Evolutionary conservation across 2,888 invertebrate genomes (phyloP).

Genomic region (Adelognathus sp.): DNA sequence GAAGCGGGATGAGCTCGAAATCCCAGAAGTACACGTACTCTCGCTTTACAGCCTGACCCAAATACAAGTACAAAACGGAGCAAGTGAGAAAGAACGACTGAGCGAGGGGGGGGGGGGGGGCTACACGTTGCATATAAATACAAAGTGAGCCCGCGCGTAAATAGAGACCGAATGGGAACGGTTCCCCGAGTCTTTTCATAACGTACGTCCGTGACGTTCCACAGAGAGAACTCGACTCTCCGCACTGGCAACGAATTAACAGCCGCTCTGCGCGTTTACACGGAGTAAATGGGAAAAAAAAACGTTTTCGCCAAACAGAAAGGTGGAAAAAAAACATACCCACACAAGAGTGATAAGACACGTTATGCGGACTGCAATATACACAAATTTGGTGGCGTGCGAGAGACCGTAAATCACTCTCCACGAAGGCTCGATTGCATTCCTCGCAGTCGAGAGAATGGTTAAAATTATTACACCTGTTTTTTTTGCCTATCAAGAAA

Average conservation of each 20-base stretch:
- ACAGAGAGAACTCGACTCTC: constrained; percentile 1
- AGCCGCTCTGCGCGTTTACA: constrained; percentile 13
- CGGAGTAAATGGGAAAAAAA: constrained; percentile 25
- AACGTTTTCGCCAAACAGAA: constrained; percentile 26
- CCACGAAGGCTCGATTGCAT: not conserved
- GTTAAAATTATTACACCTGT: not conserved
- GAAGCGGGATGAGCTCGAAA: constrained; percentile 8
- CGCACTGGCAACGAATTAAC: constrained; percentile 3
- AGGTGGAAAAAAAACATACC: not conserved
- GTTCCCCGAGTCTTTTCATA: constrained; percentile 44
- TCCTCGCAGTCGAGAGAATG: not conserved
- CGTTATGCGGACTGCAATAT: not conserved
- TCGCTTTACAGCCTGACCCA: constrained; percentile 34
- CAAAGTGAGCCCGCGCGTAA: constrained; percentile 47
- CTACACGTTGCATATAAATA: constrained; percentile 37
- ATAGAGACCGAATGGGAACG: constrained; percentile 43
- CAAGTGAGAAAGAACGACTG: not conserved
- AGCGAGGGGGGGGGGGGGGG: not conserved
- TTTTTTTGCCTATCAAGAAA: not conserved
- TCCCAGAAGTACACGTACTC: constrained; percentile 34
- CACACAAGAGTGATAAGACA: not conserved
- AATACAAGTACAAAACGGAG: constrained; percentile 33
- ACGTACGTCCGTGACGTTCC: constrained; percentile 30
- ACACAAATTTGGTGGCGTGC: not conserved
- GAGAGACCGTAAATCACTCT: not conserved